These are phyloP conservation scores for Netelia melanura DNA, from an alignment of 2,888 invertebrate genomes.

Conservation along the genomic window DNA sequence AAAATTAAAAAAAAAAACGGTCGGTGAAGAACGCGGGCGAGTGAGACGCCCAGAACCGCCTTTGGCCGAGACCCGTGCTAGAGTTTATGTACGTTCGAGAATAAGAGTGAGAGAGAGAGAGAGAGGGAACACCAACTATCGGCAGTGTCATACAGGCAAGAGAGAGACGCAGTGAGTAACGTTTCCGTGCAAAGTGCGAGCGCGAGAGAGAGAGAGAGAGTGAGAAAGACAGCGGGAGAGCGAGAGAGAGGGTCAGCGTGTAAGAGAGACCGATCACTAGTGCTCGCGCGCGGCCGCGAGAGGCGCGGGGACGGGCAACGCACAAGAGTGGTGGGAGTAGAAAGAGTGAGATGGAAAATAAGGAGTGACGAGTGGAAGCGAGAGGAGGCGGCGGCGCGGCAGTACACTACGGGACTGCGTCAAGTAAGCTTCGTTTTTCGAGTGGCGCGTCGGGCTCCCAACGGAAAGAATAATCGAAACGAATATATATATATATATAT, in stretches of 20 bases:
- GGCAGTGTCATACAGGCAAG: neutral
- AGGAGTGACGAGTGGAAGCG: constrained; percentile 31
- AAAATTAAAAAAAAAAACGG: constrained; percentile 53
- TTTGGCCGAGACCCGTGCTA: constrained; percentile 15
- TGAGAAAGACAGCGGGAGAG: constrained; percentile 15
- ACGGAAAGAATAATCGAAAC: constrained; percentile 46
- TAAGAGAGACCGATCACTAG: constrained; percentile 42
- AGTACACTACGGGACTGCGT: constrained; percentile 66
- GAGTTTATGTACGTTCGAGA: constrained; percentile 8
- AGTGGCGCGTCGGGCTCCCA: constrained; percentile 61
- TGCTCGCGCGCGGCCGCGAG: neutral
- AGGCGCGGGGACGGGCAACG: constrained; percentile 9
- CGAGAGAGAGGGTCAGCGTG: constrained; percentile 41
- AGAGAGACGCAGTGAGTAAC: constrained; percentile 45
- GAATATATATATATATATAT: constrained; percentile 33
- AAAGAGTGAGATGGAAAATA: constrained; percentile 36
- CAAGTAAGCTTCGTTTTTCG: constrained; percentile 35
- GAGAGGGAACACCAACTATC: constrained; percentile 54
- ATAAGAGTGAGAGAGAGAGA: constrained; percentile 37
- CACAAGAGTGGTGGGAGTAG: constrained; percentile 38
- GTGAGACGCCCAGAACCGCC: constrained; percentile 20
- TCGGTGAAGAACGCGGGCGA: constrained; percentile 57
- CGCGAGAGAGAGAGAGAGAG: constrained; percentile 16
- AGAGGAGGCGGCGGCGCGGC: constrained; percentile 63
- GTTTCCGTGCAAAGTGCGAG: constrained; percentile 42